A percentile compares a stretch with the other conserved stretches of the same genome.
phyloP scores from a whole-genome alignment of 2,113 vertebrate species.

The Cnemophilus loriae region DNA sequence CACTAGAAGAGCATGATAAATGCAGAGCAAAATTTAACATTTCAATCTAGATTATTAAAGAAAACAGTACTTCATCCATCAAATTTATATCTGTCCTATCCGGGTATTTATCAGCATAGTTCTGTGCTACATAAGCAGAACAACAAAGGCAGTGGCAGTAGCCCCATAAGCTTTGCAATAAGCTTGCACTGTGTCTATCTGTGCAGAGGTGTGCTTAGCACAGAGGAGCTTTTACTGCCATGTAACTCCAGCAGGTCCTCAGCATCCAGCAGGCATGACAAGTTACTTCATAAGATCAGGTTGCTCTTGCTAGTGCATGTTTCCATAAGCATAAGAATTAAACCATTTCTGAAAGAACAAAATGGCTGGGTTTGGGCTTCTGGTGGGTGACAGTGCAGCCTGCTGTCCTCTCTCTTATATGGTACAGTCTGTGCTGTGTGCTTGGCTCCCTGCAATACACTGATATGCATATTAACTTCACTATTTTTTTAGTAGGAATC shows the following conservation, averaged over 20 bases:
- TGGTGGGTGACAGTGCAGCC: neutral
- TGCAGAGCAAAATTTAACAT: neutral
- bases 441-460: neutral
- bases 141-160: neutral
- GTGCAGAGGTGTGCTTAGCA: neutral
- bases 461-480: neutral
- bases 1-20: neutral
- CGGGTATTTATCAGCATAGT: neutral
- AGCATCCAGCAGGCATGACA: neutral
- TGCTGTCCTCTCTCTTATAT: neutral
- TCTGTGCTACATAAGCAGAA: neutral
- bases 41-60: slow-evolving; percentile 4
- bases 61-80: slow-evolving; percentile 15
- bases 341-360: neutral
- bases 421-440: neutral
- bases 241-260: neutral
- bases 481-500: neutral
- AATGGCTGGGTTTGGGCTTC: neutral
- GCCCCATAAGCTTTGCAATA: neutral
- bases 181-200: neutral
- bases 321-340: neutral
- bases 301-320: neutral
- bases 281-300: neutral
- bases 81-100: neutral
- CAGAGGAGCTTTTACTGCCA: neutral